phyloP scores from a whole-genome alignment of 2,888 invertebrate species.

The Sipha maydis region DNA sequence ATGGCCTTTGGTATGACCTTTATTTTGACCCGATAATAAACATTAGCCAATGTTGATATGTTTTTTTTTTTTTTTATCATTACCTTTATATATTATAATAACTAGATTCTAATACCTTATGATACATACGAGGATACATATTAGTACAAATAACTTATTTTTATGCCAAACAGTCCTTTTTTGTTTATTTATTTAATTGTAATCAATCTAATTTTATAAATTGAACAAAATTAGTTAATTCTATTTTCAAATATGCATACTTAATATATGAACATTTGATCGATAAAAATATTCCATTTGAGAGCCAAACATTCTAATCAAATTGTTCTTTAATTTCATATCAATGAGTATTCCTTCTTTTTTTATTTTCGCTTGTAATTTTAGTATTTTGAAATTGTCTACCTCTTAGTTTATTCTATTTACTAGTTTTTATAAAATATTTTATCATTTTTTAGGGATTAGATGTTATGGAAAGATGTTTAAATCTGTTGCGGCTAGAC shows the following conservation, averaged over 20 bases:
- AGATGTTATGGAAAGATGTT: conserved; percentile 73
- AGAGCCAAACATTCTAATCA: too few relatives aligned
- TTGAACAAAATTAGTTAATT: not conserved
- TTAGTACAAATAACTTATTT: not conserved
- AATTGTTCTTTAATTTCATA: too few relatives aligned
- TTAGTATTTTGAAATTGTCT: not conserved
- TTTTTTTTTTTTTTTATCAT: conserved; percentile 63
- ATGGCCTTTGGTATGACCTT: conserved; percentile 35
- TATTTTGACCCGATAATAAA: conserved; percentile 30
- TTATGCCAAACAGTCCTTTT: not conserved
- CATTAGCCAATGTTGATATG: not conserved
- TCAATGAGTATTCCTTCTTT: too few relatives aligned
- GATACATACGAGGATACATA: not conserved
- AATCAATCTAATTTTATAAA: not conserved
- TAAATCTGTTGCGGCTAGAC: conserved; percentile 75
- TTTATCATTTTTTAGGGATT: conserved; percentile 72
- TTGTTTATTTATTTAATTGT: not conserved
- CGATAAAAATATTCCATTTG: too few relatives aligned
- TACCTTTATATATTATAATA: not conserved
- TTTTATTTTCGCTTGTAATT: too few relatives aligned
- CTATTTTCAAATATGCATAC: not conserved
- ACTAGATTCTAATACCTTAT: not conserved
- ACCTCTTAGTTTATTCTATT: not conserved
- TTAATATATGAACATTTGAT: not conserved
- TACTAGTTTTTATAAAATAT: not conserved